phyloP scores from a whole-genome alignment of 2,888 invertebrate genomes.

The Prenolepis imparis region DNA sequence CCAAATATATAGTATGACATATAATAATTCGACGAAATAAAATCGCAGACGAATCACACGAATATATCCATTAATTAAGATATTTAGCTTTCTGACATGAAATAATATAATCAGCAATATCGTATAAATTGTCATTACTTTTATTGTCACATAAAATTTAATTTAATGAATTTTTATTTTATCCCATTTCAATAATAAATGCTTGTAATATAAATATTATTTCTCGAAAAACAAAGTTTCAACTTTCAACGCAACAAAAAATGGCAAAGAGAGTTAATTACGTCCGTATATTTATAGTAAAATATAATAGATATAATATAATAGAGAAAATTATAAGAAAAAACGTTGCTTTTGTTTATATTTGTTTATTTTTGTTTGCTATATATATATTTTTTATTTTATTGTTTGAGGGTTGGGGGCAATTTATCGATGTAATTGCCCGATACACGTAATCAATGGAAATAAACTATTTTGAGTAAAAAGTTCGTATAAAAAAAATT shows the following conservation, averaged over 20 bases:
- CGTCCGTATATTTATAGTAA: not conserved
- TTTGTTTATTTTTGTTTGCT: not conserved
- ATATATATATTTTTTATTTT: constrained; percentile 4
- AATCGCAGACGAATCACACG: not conserved
- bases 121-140: not conserved
- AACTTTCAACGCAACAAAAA: no score
- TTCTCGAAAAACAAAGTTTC: not conserved
- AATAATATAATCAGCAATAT: not conserved
- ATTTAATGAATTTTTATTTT: not conserved
- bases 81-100: not conserved
- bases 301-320: not conserved
- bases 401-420: not conserved
- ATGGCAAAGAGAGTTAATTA: not conserved
- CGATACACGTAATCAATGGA: not conserved
- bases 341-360: not conserved
- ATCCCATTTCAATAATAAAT: not conserved
- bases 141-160: not conserved
- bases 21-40: not conserved
- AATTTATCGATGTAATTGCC: not conserved
- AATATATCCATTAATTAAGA: constrained; percentile 6
- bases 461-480: not conserved
- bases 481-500: not conserved
- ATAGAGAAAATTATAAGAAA: not conserved
- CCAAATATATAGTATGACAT: constrained; percentile 13
- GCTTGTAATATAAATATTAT: not conserved